These are phyloP conservation scores for Aix galericulata DNA, from an alignment of 2,113 vertebrate genomes.

Conservation along the genomic window DNA sequence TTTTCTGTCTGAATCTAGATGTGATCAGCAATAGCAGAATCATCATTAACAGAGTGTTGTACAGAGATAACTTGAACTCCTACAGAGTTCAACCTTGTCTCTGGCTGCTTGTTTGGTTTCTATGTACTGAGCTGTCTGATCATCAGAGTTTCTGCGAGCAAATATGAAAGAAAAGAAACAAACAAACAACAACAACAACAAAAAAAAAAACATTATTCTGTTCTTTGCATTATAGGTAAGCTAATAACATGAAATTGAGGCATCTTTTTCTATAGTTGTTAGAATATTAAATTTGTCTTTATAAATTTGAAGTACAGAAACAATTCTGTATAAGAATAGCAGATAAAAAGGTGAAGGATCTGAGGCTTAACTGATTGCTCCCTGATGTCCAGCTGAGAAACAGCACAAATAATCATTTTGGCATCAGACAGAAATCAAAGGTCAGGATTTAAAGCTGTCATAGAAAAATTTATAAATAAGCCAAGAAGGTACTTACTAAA, in stretches of 20 bases:
- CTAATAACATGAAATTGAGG: not conserved
- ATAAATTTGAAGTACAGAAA: slow-evolving; percentile 52
- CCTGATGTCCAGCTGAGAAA: slow-evolving; percentile 70
- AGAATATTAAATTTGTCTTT: slow-evolving; percentile 49
- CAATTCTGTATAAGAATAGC: not conserved
- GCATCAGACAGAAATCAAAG: slow-evolving; percentile 72
- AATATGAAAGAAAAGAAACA: accelerated
- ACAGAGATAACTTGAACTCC: not conserved
- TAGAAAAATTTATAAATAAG: slow-evolving; percentile 61
- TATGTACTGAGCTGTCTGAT: not conserved
- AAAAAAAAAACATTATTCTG: accelerated
- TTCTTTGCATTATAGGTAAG: not conserved
- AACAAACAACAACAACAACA: not conserved
- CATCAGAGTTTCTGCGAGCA: not conserved
- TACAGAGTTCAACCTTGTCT: not conserved
- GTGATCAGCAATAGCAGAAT: not conserved
- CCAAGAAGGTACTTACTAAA: slow-evolving; percentile 75
- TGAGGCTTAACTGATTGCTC: slow-evolving; percentile 71
- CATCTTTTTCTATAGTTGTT: not conserved
- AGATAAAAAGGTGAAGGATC: slow-evolving; percentile 55
- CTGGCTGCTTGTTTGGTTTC: not conserved
- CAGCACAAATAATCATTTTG: slow-evolving; percentile 75
- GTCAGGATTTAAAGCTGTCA: slow-evolving; percentile 45
- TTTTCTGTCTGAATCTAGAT: not conserved
- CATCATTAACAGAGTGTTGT: not conserved